These are phyloP conservation scores for Intellagama lesueurii DNA, from an alignment of 2,797 vertebrate genomes.

Conservation along the genomic window DNA sequence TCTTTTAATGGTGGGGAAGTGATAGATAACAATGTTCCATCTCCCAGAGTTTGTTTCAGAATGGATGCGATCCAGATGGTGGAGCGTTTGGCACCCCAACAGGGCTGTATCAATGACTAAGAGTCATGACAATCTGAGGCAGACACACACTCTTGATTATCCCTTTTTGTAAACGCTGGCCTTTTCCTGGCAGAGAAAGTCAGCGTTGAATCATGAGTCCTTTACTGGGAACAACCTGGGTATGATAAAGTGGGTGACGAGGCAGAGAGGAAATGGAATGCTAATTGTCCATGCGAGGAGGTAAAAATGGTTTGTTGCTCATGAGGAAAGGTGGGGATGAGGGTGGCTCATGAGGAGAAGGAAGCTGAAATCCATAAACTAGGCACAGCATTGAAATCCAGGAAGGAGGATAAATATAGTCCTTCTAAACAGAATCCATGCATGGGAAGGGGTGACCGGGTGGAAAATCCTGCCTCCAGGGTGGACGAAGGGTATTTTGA, in stretches of 20 bases:
- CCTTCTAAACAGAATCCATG: not conserved
- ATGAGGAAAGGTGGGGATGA: not conserved
- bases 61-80: not conserved
- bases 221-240: conserved; percentile 14
- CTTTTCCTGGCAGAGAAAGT: not conserved
- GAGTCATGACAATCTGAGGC: not conserved
- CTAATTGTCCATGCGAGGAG: not conserved
- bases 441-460: too few relatives aligned
- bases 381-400: not conserved
- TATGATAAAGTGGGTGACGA: not conserved
- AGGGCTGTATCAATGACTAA: not conserved
- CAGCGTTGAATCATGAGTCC: not conserved
- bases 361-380: not conserved
- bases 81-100: not conserved
- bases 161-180: not conserved
- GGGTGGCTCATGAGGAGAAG: not conserved
- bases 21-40: not conserved
- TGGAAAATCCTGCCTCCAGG: too few relatives aligned
- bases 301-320: not conserved
- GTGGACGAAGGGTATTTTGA: not conserved
- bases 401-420: not conserved
- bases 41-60: not conserved
- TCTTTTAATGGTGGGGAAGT: not conserved
- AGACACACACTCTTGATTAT: not conserved
- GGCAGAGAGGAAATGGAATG: not conserved